Conservation (phyloP, 1,140 invertebrate species). For the Chlorops oryzae region DNA sequence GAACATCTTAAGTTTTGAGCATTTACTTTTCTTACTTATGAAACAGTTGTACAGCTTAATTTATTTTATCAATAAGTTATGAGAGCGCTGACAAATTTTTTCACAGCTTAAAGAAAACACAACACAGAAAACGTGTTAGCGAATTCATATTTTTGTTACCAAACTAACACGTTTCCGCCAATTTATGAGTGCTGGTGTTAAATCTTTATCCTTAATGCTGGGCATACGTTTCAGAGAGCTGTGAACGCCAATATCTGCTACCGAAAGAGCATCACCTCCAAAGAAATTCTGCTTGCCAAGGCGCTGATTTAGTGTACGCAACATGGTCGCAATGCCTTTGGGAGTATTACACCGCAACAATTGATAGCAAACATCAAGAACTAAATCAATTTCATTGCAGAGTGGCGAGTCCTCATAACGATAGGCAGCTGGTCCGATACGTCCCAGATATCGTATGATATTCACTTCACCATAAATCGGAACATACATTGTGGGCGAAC, state of each 20-base stretch:
- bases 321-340: slow-evolving; percentile 35
- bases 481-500: slow-evolving; percentile 45
- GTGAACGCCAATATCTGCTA: slow-evolving; percentile 42
- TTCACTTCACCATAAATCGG: slow-evolving; percentile 46
- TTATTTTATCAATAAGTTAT: neutral
- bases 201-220: slow-evolving; percentile 33
- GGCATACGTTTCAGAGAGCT: slow-evolving; percentile 42
- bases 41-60: neutral
- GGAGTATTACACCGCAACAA: slow-evolving; percentile 37
- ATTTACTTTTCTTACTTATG: too few species aligned
- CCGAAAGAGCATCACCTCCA: slow-evolving; percentile 35
- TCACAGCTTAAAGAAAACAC: neutral
- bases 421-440: slow-evolving; percentile 38
- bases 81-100: neutral
- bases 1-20: too few species aligned
- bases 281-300: slow-evolving; percentile 40
- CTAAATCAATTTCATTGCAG: slow-evolving; percentile 42
- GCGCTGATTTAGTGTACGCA: slow-evolving; percentile 33
- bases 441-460: slow-evolving; percentile 42
- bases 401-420: slow-evolving; percentile 35
- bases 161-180: slow-evolving; percentile 39
- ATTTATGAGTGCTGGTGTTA: slow-evolving; percentile 34
- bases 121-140: slow-evolving; percentile 1
- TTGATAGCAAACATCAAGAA: slow-evolving; percentile 46
- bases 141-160: slow-evolving; percentile 29